A percentile compares a stretch with the other conserved stretches of the same genome.
Conservation (phyloP, 2,113 vertebrate species). For the Labeo catla region DNA sequence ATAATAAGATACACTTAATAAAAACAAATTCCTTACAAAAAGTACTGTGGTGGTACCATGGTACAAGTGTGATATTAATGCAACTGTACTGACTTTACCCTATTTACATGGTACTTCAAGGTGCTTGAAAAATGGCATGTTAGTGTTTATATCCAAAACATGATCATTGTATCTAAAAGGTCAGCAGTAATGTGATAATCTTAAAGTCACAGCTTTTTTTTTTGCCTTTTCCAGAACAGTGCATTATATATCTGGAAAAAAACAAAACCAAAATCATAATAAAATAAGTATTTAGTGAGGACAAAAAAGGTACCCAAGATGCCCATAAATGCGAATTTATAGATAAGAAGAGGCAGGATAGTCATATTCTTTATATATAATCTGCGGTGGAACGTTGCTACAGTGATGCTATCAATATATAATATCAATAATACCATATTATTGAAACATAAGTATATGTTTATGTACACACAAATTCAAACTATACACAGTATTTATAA, state of each 20-base stretch:
- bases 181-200: not conserved
- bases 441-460: not conserved
- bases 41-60: not conserved
- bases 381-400: too few relatives aligned
- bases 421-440: too few relatives aligned
- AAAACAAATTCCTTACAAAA: not conserved
- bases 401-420: too few relatives aligned
- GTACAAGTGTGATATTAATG: not conserved
- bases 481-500: not conserved
- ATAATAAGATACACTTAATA: not conserved
- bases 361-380: too few relatives aligned
- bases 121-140: too few relatives aligned
- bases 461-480: not conserved
- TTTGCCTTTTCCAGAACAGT: not conserved
- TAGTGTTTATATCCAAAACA: not conserved
- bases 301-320: not conserved
- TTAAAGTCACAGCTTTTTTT: not conserved
- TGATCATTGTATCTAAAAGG: not conserved
- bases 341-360: not conserved
- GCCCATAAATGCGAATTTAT: not conserved
- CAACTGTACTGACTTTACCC: not conserved
- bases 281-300: not conserved
- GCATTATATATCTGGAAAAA: not conserved
- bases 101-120: not conserved
- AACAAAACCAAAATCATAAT: too few relatives aligned